Conservation (phyloP, 2,113 vertebrate species). For the Xiphophorus hellerii region DNA sequence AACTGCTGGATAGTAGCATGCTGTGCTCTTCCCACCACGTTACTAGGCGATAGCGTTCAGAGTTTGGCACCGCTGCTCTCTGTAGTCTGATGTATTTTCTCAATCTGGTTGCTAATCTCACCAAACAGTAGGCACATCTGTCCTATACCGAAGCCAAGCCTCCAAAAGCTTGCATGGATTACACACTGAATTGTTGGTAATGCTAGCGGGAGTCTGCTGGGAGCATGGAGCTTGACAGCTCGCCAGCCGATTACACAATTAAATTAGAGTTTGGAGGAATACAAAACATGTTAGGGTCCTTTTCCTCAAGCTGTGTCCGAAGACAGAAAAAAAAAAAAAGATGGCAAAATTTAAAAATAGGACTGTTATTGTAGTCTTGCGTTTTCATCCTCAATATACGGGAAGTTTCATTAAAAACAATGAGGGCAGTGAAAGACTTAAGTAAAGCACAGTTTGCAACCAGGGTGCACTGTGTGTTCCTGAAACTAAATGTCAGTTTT, state of each 20-base stretch:
- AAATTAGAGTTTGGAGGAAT: constrained; percentile 57
- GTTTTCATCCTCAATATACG: background rate
- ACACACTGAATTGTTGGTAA: constrained; percentile 62
- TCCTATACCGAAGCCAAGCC: constrained; percentile 52
- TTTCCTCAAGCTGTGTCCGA: constrained; percentile 44
- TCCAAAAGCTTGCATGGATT: constrained; percentile 73
- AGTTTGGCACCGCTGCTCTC: constrained; percentile 36
- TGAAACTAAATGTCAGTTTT: constrained; percentile 40
- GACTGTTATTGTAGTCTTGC: background rate
- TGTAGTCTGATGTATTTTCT: constrained; percentile 63
- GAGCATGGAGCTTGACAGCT: constrained; percentile 60
- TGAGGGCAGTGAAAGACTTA: background rate
- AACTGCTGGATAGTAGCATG: background rate
- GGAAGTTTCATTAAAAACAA: background rate
- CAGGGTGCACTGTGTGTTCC: constrained; percentile 24
- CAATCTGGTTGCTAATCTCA: constrained; percentile 70
- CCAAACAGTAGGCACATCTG: constrained; percentile 71
- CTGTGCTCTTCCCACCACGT: constrained; percentile 31
- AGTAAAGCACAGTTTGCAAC: background rate
- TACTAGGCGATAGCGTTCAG: constrained; percentile 19
- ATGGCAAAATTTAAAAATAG: constrained; percentile 5
- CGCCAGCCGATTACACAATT: constrained; percentile 66
- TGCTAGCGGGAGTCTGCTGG: constrained; percentile 52
- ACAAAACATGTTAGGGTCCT: constrained; percentile 47
- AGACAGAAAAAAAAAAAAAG: constrained; percentile 26